These are phyloP conservation scores for Notodonta dromedarius DNA, from an alignment of 2,888 invertebrate genomes.

Conservation along the genomic window DNA sequence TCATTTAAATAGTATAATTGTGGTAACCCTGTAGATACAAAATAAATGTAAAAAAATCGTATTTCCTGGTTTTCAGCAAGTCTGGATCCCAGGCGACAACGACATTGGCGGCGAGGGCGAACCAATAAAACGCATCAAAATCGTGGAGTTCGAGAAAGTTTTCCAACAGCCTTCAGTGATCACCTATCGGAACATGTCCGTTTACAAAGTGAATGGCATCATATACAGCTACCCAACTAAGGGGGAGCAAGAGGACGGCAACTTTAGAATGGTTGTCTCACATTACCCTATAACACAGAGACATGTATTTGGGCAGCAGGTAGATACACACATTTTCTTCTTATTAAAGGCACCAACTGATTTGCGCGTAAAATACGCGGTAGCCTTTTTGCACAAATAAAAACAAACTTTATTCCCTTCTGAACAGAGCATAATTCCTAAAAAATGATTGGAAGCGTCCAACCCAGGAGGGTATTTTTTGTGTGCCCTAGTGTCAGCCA, in stretches of 20 bases:
- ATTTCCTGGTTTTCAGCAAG: constrained; percentile 79
- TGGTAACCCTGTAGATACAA: not conserved
- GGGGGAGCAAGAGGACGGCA: constrained; percentile 57
- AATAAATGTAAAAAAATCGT: not conserved
- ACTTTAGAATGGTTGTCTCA: constrained; percentile 87
- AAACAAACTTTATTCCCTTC: too few species aligned
- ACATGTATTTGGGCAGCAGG: constrained; percentile 68
- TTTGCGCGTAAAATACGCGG: too few species aligned
- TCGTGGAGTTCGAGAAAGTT: constrained; percentile 88
- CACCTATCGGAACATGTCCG: constrained; percentile 85
- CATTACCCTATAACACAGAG: constrained; percentile 86
- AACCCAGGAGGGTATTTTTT: too few species aligned
- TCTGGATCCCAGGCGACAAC: constrained; percentile 98
- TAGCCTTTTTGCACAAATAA: too few species aligned
- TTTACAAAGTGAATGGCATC: constrained; percentile 90
- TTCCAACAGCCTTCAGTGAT: constrained; percentile 89
- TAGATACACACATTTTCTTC: constrained; percentile 35
- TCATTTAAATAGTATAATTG: too few species aligned
- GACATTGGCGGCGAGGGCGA: constrained; percentile 98
- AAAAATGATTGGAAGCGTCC: too few species aligned
- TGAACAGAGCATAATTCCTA: too few species aligned
- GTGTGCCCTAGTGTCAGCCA: too few species aligned
- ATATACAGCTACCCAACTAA: constrained; percentile 85
- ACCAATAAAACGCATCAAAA: constrained; percentile 87
- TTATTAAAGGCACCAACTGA: not conserved